Evolutionary conservation across 1,140 invertebrate species (phyloP).

Genomic region (Dendroctonus valens): DNA sequence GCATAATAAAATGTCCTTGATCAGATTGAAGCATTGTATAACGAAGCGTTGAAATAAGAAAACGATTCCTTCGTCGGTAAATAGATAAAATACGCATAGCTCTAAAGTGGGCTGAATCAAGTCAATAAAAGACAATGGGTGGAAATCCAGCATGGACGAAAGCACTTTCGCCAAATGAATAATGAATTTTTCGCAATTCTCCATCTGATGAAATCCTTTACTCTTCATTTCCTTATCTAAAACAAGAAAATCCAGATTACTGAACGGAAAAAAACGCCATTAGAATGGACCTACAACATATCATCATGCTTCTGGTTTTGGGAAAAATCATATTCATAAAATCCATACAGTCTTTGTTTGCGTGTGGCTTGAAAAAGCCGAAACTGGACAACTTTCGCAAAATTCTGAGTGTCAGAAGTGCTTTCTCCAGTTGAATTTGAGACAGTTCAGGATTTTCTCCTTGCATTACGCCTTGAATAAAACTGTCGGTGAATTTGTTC

Average conservation of each 20-base stretch:
- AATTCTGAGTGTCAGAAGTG: slow-evolving; percentile 73
- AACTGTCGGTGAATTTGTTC: slow-evolving; percentile 68
- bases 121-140: slow-evolving; percentile 76
- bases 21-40: slow-evolving; percentile 86
- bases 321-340: slow-evolving; percentile 81
- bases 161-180: slow-evolving; percentile 78
- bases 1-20: slow-evolving; percentile 79
- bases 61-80: slow-evolving; percentile 73
- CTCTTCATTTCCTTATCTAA: slow-evolving; percentile 56
- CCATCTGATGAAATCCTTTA: slow-evolving; percentile 60
- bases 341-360: slow-evolving; percentile 67
- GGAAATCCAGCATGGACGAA: slow-evolving; percentile 69
- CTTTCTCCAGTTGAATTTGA: slow-evolving; percentile 70
- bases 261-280: slow-evolving; percentile 48
- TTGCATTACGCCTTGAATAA: slow-evolving; percentile 62
- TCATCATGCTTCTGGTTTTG: slow-evolving; percentile 70
- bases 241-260: not conserved
- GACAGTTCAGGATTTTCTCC: slow-evolving; percentile 57
- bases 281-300: slow-evolving; percentile 64
- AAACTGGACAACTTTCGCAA: slow-evolving; percentile 78
- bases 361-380: slow-evolving; percentile 76
- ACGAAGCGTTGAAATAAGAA: slow-evolving; percentile 80
- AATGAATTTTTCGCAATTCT: slow-evolving; percentile 76
- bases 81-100: slow-evolving; percentile 81
- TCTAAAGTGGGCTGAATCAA: slow-evolving; percentile 77